Evolutionary conservation across 2,113 vertebrate genomes (phyloP), one percentile per base, ranked within the genome.

Genomic region (Phylloscopus trochiloides): DNA sequence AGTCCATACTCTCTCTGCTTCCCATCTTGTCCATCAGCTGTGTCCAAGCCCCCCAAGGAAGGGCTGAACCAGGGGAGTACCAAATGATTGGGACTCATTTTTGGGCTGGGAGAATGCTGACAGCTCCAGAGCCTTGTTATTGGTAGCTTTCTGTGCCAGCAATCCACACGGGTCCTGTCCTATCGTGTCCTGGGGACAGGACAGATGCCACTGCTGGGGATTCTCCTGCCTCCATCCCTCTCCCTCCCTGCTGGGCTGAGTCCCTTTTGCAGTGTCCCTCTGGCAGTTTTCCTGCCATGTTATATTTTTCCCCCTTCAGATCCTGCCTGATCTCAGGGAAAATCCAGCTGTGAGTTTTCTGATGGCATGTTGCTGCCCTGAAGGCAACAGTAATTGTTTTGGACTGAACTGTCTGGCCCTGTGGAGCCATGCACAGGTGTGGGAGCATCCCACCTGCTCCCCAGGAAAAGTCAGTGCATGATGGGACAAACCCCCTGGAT

Each of bases 391-490:
- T 29, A 50, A 59, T 61, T 42, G 19, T 59, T 81, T 48, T 31
- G 50, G 78, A 10, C 34, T 45, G 45, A 73, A 28, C 32, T 34
- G 17, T 16, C 6, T 0, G 0, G 9, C 70, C 16, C 40, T 19
- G 26, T 42, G 47, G 70, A 85, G 70, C 81, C 28, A 1, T 21
- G 38, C 13, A 6, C 2, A 9, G n/a, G 9, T 36, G 31, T 88
- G 71, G 58, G 38, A 34, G 15, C 2, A 3, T 83, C 54, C 72
- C 58, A 24, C 18, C 58, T 68, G 63, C 72, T 83, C 43, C 78
- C 20, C 58, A 29, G 71, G 45, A 70, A 22, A 9, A 24, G 24
- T 22, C 20, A 9, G 17, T 32, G 55, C 0, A 0, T 2, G 31
- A 18, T 62, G 71, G 65, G 34, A 38, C 67, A 50, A 21, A 58